Evolutionary conservation across 2,113 vertebrate genomes (phyloP).

Genomic region (Neogale vison): DNA sequence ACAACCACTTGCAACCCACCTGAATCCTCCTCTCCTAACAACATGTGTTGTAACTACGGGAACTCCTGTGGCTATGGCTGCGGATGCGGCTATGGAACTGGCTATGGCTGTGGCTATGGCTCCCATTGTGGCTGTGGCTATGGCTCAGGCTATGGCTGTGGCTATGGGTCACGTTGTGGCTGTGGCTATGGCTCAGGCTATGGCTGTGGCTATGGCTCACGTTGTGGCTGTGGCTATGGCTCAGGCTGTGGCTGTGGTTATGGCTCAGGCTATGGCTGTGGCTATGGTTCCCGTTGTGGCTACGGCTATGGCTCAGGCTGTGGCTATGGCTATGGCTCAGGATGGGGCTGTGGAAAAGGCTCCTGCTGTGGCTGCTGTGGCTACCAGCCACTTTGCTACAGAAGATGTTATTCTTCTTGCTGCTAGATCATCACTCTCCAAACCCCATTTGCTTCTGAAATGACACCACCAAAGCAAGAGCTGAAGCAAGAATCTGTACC

Average conservation of each 20-base stretch:
- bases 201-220: not conserved
- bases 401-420: conserved; percentile 38
- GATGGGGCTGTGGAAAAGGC: too few species aligned
- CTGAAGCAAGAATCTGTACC: not conserved
- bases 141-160: not conserved
- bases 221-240: not conserved
- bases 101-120: not conserved
- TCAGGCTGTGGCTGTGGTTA: fast-evolving
- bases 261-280: not conserved
- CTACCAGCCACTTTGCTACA: not conserved
- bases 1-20: not conserved
- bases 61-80: conserved; percentile 11
- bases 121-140: not conserved
- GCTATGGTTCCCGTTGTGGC: fast-evolving
- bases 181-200: fast-evolving
- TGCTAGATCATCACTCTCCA: not conserved
- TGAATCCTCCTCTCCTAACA: not conserved
- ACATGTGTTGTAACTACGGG: conserved; percentile 37
- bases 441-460: not conserved
- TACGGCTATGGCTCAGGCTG: not conserved
- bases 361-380: not conserved
- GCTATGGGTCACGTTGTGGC: fast-evolving
- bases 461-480: not conserved
- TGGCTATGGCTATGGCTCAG: not conserved
- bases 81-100: not conserved